These are phyloP conservation scores for Pomacea maculata DNA, from an alignment of 1,140 invertebrate genomes.

Conservation along the genomic window DNA sequence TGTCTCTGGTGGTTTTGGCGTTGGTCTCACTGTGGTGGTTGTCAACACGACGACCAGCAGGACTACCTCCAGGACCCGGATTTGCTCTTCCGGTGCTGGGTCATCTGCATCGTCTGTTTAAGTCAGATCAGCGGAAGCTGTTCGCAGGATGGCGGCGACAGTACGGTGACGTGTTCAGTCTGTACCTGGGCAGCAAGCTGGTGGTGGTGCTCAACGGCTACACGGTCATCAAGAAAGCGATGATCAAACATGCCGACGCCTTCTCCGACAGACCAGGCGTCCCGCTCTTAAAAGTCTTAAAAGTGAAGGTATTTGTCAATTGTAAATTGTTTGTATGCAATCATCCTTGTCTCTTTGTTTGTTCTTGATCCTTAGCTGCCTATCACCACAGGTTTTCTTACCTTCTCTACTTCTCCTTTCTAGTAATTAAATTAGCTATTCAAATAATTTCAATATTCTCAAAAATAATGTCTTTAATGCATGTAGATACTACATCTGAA, in stretches of 20 bases:
- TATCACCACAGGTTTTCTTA: too few relatives aligned
- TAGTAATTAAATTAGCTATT: too few relatives aligned
- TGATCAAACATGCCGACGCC: conserved; percentile 36
- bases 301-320: too few relatives aligned
- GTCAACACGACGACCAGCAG: not conserved
- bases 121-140: conserved; percentile 15
- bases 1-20: not conserved
- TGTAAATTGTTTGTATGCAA: too few relatives aligned
- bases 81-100: conserved; percentile 31
- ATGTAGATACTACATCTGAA: too few relatives aligned
- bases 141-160: conserved; percentile 25
- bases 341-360: too few relatives aligned
- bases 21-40: conserved; percentile 2
- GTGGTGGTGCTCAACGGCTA: conserved; percentile 37
- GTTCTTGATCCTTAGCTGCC: too few relatives aligned
- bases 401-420: too few relatives aligned
- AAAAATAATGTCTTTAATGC: too few relatives aligned
- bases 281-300: not conserved
- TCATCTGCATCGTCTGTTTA: conserved; percentile 21
- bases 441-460: too few relatives aligned
- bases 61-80: not conserved
- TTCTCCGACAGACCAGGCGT: conserved; percentile 34
- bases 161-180: conserved; percentile 37
- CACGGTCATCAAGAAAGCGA: conserved; percentile 32
- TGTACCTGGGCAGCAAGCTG: conserved; percentile 29